phyloP scores from a whole-genome alignment of 64 coral and sea anemone genomes.

The Montipora foliosa region DNA sequence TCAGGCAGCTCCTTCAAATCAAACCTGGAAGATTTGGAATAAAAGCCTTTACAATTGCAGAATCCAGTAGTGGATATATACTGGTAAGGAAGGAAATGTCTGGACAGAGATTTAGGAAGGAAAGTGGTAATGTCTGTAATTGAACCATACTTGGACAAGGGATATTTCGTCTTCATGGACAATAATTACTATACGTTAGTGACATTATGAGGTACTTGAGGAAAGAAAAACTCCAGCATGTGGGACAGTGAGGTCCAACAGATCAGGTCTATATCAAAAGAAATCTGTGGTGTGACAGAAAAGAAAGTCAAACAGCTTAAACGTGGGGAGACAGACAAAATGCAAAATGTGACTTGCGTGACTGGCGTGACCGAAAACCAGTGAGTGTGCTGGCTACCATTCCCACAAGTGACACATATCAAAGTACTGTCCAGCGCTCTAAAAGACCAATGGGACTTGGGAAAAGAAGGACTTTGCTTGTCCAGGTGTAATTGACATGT shows the following conservation, averaged over 20 bases:
- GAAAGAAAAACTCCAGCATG: conserved; percentile 24
- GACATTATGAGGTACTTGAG: neutral
- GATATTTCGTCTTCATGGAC: conserved; percentile 33
- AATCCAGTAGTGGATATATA: conserved; percentile 37
- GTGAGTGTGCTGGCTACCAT: conserved; percentile 1
- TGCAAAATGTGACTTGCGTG: conserved; percentile 1
- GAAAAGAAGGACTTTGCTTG: conserved; percentile 38
- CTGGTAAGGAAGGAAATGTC: conserved; percentile 5
- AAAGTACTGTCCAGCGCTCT: conserved; percentile 6
- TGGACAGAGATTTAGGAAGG: neutral
- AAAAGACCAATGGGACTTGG: conserved; percentile 43
- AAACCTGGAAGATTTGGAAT: conserved; percentile 56
- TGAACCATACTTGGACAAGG: conserved; percentile 17
- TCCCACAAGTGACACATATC: conserved; percentile 9
- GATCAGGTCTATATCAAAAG: neutral
- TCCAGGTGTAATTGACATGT: conserved; percentile 42
- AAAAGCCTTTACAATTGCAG: conserved; percentile 20
- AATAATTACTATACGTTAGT: conserved; percentile 30
- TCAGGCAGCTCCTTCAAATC: conserved; percentile 41
- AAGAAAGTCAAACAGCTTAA: conserved; percentile 18
- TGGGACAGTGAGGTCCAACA: conserved; percentile 30
- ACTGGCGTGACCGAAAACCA: conserved; percentile 4
- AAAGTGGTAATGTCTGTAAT: conserved; percentile 11
- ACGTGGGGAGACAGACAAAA: conserved; percentile 26
- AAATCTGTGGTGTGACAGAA: conserved; percentile 27